Conservation (phyloP, 2,888 invertebrate species). For the Drosophila infuscata region DNA sequence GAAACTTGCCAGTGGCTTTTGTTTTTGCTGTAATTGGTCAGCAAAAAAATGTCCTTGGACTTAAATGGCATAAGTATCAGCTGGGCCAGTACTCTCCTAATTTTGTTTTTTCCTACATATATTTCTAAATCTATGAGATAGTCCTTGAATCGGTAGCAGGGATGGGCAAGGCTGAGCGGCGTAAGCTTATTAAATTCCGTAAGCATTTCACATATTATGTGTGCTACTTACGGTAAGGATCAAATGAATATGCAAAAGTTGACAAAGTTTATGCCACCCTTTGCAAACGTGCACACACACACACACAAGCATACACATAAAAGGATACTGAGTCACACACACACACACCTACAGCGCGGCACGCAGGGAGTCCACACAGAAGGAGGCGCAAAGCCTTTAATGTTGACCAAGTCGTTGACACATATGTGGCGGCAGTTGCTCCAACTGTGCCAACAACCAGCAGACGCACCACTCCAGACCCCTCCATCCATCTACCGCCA, state of each 20-base stretch:
- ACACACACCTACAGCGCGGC: neutral
- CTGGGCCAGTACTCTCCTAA: constrained; percentile 39
- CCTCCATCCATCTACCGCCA: neutral
- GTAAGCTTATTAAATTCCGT: constrained; percentile 76
- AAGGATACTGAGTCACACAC: constrained; percentile 10
- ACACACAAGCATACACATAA: constrained; percentile 9
- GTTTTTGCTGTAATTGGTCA: neutral
- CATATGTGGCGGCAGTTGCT: constrained; percentile 63
- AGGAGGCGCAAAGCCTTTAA: constrained; percentile 67
- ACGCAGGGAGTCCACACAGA: constrained; percentile 39
- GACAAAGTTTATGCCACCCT: constrained; percentile 59
- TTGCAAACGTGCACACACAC: constrained; percentile 21
- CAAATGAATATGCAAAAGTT: constrained; percentile 67
- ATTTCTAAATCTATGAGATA: constrained; percentile 9
- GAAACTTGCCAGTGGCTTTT: neutral
- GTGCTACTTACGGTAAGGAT: constrained; percentile 75
- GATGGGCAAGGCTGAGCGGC: constrained; percentile 28
- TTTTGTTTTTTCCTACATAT: constrained; percentile 11
- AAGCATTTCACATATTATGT: constrained; percentile 66
- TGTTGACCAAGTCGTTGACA: constrained; percentile 82
- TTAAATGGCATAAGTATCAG: constrained; percentile 17
- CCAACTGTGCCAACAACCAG: constrained; percentile 35
- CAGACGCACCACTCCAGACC: constrained; percentile 10
- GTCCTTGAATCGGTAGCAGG: constrained; percentile 34
- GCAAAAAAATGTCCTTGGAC: constrained; percentile 5